phyloP scores from a whole-genome alignment of 2,888 invertebrate genomes.

The Metopia argyrocephala region DNA sequence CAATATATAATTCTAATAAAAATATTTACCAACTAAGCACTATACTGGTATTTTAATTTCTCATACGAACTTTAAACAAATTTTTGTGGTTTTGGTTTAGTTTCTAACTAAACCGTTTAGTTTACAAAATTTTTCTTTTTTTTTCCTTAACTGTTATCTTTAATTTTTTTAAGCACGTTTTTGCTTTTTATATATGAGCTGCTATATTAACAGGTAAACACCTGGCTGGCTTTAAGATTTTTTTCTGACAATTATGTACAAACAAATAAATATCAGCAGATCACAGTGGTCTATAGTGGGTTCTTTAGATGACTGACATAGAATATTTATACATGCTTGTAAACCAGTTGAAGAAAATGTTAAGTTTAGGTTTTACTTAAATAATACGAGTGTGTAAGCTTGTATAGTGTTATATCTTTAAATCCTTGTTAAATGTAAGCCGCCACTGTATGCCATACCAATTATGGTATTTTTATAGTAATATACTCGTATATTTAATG shows the following conservation, averaged over 20 bases:
- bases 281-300: neutral
- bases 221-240: too few relatives aligned
- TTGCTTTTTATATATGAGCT: neutral
- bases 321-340: too few relatives aligned
- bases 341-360: too few relatives aligned
- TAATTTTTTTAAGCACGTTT: neutral
- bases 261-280: too few relatives aligned
- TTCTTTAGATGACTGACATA: too few relatives aligned
- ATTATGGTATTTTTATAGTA: neutral
- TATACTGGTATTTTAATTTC: slow-evolving; percentile 32
- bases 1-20: neutral
- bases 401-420: too few relatives aligned
- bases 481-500: slow-evolving; percentile 10
- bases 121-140: neutral
- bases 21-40: slow-evolving; percentile 45
- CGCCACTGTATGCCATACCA: too few relatives aligned
- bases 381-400: too few relatives aligned
- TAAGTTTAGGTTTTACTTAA: too few relatives aligned
- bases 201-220: slow-evolving; percentile 59
- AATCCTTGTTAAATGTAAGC: too few relatives aligned
- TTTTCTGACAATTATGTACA: too few relatives aligned
- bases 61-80: slow-evolving; percentile 5
- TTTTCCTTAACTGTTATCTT: neutral
- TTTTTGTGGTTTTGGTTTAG: neutral
- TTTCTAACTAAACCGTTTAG: neutral